Base-by-base conservation (phyloP, 2,113 vertebrate genomes). In the Myocastor coypus region DNA sequence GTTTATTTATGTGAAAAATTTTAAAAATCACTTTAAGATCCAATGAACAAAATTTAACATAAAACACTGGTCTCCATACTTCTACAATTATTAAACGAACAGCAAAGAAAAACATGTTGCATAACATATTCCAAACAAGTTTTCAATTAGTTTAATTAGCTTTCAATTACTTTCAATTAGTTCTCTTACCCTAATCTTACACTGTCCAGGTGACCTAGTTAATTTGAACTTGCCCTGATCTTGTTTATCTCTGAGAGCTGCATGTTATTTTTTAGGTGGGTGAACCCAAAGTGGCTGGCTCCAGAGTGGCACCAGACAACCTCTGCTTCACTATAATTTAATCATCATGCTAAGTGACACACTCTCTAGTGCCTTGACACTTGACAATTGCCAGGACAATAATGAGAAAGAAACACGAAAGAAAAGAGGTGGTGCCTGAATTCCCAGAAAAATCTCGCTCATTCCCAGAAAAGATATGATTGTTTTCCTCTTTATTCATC, bases 1-100 rank as follows among this genome's bases (percentile, higher is more conserved):
- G 75, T 69, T 95, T 90, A 83, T 68, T 32, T 82, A 94, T 59
- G 52, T 61, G 77, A 89, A 96, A 93, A 83, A 17, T 37, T 55
- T 77, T 63, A 86, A 52, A 73, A 89, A 71, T 0, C 5, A 83
- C 55, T 87, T 87, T 46, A 89, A 75, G 32, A n/a, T 87, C 40
- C 19, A 40, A 9, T 64, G 24, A 75, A 16, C 17, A 89, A 40
- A 63, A 28, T 83, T 95, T 68, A 61, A 89, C 71, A 34, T 52
- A 88, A 84, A 92, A 96, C 4, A 12, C 1, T 61, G 5, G 6
- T 95, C 26, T 86, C 50, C 68, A 77, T 7, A n/a, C 28, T 63
- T 71, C 55, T 94, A 13, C 84, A 80, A n/a, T 8, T 82, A 87
- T 30, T 52, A 96, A 93, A 83, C 11, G 92, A 91, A 87, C 16